These are phyloP conservation scores for Tamandua tetradactyla DNA, from an alignment of 2,797 vertebrate genomes.

Conservation along the genomic window DNA sequence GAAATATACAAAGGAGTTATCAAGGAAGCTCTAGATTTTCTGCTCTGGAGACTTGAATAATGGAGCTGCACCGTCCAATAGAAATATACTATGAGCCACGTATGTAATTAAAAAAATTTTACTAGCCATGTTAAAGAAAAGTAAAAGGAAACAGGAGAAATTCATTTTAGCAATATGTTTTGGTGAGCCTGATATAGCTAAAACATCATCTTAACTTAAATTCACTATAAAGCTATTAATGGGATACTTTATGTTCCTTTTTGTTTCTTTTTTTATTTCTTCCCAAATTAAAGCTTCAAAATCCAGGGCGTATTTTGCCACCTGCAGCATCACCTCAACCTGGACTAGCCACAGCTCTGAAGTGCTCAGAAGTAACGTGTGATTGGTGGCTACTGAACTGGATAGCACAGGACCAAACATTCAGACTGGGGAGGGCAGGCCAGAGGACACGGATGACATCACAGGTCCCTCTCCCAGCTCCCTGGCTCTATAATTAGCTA, in stretches of 20 bases:
- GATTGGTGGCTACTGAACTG: neutral
- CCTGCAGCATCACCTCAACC: neutral
- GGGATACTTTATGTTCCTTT: neutral
- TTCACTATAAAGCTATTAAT: neutral
- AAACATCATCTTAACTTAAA: neutral
- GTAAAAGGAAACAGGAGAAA: neutral
- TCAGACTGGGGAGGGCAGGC: neutral
- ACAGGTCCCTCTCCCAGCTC: conserved; percentile 45
- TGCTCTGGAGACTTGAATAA: neutral
- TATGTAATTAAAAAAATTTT: neutral
- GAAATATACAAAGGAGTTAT: neutral
- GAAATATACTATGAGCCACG: neutral
- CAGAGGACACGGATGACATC: conserved; percentile 36
- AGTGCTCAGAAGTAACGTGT: neutral
- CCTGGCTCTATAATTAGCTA: conserved; percentile 61
- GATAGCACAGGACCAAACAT: neutral
- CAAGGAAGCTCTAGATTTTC: neutral
- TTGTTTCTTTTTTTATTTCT: neutral
- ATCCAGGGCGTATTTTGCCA: neutral
- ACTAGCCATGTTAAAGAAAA: neutral
- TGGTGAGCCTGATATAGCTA: neutral
- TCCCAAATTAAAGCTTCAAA: neutral
- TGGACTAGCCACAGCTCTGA: neutral
- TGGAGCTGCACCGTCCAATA: neutral
- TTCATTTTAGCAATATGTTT: neutral